Base-by-base conservation (phyloP, 1,140 invertebrate species). In the Trissolcus basalis region DNA sequence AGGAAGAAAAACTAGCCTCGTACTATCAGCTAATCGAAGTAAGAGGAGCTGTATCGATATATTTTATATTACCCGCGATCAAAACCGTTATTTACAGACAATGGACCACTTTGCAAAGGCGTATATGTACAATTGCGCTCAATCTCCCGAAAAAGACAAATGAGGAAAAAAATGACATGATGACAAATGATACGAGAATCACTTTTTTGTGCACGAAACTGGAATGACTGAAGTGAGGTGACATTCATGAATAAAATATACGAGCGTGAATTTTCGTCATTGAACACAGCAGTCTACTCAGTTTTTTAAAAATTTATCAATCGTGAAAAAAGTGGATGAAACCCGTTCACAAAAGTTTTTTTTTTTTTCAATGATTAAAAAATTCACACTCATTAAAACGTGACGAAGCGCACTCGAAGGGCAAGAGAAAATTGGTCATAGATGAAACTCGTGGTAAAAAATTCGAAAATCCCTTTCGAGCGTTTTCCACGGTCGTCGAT, bases 51-150 rank as follows among this genome's bases (percentile, higher is more conserved):
- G 13, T 63, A 71, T 71, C 68, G 53, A 58, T 71, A 71, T 71
- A 64, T 53, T 64, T 47, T 27, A 71, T 71, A 71, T 71, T 70
- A 70, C 67, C 67, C 56, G 54, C 41, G 8, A 27, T 68, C 11
- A 60, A 54, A 54, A 47, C 35, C 44, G 48, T 61, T 54, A 64
- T 50, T 55, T 60, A 61, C 45, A 51, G 39, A 55, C 19, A 47
- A 35, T 53, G 59, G 50, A 27, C 33, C 55, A 60, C 65, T 69
- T 59, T 16, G 12, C 32, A 67, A 35, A 50, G 35, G 45, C 45
- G 33, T 35, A 33, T n/a, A n/a, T 44, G n/a, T 43, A 50, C 36
- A 39, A 39, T 39, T 45, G 11, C 47, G 6, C 9, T 55, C n/a
- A 14, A n/a, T 49, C 13, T 49, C 14, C 45, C 63, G 53, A 13